These are phyloP conservation scores for Stenodera caucasica DNA, from an alignment of 2,888 invertebrate species.

Conservation along the genomic window DNA sequence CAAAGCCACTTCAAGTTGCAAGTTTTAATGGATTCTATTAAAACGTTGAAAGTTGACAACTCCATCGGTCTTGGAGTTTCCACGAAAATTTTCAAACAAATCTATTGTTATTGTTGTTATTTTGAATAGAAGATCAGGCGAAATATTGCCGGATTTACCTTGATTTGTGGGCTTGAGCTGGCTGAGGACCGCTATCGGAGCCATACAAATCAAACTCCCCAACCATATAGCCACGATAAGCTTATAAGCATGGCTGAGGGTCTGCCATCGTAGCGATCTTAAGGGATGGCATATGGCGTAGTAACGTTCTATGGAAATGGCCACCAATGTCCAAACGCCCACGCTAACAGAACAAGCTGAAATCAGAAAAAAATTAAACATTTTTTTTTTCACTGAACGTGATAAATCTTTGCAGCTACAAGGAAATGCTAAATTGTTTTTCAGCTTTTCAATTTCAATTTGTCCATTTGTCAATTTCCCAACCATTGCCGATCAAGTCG, in stretches of 20 bases:
- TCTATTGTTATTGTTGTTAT: constrained; percentile 7
- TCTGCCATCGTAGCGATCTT: constrained; percentile 75
- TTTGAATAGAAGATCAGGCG: neutral
- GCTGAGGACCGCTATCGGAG: constrained; percentile 65
- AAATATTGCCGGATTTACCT: constrained; percentile 38
- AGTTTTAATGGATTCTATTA: neutral
- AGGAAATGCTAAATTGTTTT: neutral
- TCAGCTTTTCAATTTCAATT: neutral
- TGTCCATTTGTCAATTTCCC: neutral
- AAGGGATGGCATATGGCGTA: constrained; percentile 79
- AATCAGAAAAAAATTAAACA: constrained; percentile 38
- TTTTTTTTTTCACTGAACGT: too few relatives aligned
- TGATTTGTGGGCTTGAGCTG: constrained; percentile 60
- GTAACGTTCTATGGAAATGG: constrained; percentile 76
- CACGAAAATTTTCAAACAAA: neutral
- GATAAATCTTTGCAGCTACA: neutral
- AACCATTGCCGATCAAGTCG: neutral
- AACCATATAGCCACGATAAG: constrained; percentile 69
- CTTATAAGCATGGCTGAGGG: constrained; percentile 72
- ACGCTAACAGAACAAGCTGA: constrained; percentile 75
- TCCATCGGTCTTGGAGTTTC: neutral
- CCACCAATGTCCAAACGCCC: constrained; percentile 76
- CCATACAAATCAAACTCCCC: constrained; percentile 66
- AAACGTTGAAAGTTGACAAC: neutral
- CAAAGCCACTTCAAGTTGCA: neutral